Percentiles rank a stretch among this genome's conserved stretches.
Conservation (phyloP, 2,888 invertebrate species). For the Dendrolimus pini region DNA sequence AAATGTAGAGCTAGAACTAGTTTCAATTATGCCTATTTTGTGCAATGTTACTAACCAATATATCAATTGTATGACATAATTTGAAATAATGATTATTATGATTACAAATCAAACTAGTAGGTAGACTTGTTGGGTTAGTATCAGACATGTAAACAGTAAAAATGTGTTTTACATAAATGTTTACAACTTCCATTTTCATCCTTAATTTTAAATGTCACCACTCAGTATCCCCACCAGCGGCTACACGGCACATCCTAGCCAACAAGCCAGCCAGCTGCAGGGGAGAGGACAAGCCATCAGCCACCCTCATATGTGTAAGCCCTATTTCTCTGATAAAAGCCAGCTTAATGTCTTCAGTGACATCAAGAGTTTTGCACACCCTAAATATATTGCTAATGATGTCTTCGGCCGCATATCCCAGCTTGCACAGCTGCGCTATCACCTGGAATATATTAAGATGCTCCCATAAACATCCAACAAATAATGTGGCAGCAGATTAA, state of each 20-base stretch:
- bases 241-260: slow-evolving; percentile 84
- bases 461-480: no score
- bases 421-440: slow-evolving; percentile 91
- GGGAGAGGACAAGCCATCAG: slow-evolving; percentile 90
- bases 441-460: slow-evolving; percentile 60
- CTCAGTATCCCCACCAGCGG: slow-evolving; percentile 18
- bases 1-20: no score
- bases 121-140: no score
- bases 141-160: no score
- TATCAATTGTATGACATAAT: no score
- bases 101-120: no score
- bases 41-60: no score
- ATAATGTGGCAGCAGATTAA: no score
- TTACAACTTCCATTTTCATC: no score
- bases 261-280: slow-evolving; percentile 94
- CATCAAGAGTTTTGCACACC: slow-evolving; percentile 91
- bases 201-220: slow-evolving; percentile 15
- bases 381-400: slow-evolving; percentile 96
- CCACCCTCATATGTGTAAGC: slow-evolving; percentile 90
- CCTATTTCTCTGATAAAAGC: slow-evolving; percentile 95
- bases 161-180: no score
- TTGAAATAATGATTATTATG: no score
- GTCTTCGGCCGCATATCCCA: slow-evolving; percentile 98
- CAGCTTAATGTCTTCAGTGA: slow-evolving; percentile 88
- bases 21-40: no score